Evolutionary conservation across 23 tunicate species (phyloP).

Genomic region (Ascidia mentula): DNA sequence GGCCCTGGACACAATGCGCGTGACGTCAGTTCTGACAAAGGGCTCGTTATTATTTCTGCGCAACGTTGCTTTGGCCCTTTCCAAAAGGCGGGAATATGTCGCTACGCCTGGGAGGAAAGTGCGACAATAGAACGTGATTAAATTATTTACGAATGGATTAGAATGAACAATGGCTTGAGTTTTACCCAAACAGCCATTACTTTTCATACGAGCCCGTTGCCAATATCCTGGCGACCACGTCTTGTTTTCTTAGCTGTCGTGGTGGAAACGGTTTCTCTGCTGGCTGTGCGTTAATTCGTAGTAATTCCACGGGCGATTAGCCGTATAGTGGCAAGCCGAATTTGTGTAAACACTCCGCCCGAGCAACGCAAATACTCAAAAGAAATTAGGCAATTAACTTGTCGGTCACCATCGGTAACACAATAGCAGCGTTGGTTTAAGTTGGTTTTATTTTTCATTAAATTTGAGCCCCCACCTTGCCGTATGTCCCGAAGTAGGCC

Average conservation of each 20-base stretch:
- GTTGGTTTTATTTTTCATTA: too few relatives aligned
- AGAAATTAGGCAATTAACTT: too few relatives aligned
- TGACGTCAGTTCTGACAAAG: not conserved
- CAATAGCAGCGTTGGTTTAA: too few relatives aligned
- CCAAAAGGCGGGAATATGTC: not conserved
- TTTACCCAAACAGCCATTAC: not conserved
- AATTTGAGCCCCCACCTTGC: slow-evolving; percentile 75
- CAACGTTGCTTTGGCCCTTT: not conserved
- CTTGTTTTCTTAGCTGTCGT: slow-evolving; percentile 2
- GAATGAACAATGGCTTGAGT: not conserved
- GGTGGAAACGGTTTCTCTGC: not conserved
- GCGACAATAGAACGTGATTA: not conserved
- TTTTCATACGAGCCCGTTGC: not conserved
- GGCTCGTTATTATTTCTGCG: not conserved
- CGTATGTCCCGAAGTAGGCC: slow-evolving; percentile 77
- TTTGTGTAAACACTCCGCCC: too few relatives aligned
- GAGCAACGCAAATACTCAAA: too few relatives aligned
- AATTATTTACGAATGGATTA: slow-evolving; percentile 10
- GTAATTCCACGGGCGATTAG: too few relatives aligned
- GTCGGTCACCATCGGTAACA: too few relatives aligned
- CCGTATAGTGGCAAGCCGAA: too few relatives aligned
- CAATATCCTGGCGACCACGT: not conserved
- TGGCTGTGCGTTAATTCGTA: too few relatives aligned
- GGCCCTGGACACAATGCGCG: not conserved
- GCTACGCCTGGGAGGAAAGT: not conserved